phyloP scores from a whole-genome alignment of 2,888 invertebrate genomes.

The Sicus ferrugineus region DNA sequence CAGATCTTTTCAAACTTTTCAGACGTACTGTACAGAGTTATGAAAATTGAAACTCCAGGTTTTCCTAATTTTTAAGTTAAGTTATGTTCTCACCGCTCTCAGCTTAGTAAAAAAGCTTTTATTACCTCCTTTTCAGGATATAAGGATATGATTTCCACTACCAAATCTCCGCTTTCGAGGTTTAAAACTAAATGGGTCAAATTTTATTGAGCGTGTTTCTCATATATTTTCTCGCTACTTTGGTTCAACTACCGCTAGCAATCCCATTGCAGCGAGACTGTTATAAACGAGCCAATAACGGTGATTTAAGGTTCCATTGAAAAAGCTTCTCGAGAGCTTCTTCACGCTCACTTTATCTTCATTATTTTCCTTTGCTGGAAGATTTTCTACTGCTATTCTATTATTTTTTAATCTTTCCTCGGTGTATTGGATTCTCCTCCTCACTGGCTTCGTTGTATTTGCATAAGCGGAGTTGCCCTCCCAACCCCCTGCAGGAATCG shows the following conservation, averaged over 20 bases:
- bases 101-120: too few relatives aligned
- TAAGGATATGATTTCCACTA: background rate
- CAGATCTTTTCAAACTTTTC: too few relatives aligned
- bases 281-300: conserved; percentile 29
- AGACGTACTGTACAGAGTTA: too few relatives aligned
- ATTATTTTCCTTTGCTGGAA: background rate
- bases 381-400: background rate
- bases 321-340: conserved; percentile 9
- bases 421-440: background rate
- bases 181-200: conserved; percentile 3
- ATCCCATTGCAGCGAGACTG: conserved; percentile 23
- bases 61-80: too few relatives aligned
- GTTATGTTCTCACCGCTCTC: too few relatives aligned
- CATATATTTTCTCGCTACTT: background rate
- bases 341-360: background rate
- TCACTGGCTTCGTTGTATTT: background rate
- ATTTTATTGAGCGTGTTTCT: conserved; percentile 20
- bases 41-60: too few relatives aligned
- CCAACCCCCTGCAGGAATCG: background rate
- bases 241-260: background rate
- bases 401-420: background rate
- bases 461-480: background rate
- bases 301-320: conserved; percentile 22
- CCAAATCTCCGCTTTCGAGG: conserved; percentile 10
- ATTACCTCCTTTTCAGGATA: background rate